Conservation (phyloP, 2,113 vertebrate genomes). For the Silurus meridionalis region DNA sequence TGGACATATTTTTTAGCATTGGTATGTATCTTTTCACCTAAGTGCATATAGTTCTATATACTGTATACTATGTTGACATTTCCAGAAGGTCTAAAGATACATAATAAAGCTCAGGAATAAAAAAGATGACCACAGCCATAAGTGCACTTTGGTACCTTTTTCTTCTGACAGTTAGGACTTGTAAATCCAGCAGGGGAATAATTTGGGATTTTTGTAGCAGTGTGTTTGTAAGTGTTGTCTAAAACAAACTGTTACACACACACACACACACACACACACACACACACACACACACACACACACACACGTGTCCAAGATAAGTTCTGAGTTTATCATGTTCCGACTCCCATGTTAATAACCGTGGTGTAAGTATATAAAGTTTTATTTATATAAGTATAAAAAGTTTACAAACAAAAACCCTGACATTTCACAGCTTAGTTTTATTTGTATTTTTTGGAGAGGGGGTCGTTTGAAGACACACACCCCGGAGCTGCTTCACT, state of each 20-base stretch:
- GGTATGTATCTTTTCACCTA: not conserved
- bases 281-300: no score
- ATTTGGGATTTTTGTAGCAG: not conserved
- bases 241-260: not conserved
- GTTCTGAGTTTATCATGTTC: no score
- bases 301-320: not conserved
- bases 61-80: not conserved
- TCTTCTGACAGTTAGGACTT: not conserved
- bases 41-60: not conserved
- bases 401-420: not conserved
- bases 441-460: not conserved
- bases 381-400: not conserved
- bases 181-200: not conserved
- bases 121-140: not conserved
- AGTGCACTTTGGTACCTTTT: not conserved
- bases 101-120: not conserved
- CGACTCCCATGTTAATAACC: no score
- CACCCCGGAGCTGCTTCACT: slow-evolving; percentile 39
- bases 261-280: no score
- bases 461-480: not conserved
- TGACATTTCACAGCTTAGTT: no score
- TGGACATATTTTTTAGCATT: not conserved
- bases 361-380: not conserved
- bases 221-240: not conserved
- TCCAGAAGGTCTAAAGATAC: not conserved